Evolutionary conservation across 2,888 invertebrate species (phyloP), one percentile per base, ranked within the genome.

Genomic region (Polydesmus complanatus): DNA sequence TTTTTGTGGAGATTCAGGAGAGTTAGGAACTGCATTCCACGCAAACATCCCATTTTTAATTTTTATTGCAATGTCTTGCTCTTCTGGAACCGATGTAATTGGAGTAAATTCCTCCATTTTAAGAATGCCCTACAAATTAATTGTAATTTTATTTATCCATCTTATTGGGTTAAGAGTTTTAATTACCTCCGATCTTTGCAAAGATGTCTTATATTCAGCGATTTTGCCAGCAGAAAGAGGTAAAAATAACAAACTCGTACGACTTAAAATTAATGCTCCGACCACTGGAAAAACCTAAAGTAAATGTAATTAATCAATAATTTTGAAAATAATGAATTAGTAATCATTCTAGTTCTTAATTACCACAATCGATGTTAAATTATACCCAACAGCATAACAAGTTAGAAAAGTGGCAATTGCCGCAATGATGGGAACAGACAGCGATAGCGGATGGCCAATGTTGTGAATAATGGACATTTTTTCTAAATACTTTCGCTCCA

Each of bases 281-380:
- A 60, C n/a, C 2, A 60, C 51, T 14, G 60, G 27, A 60, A 60
- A 60, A 8, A 27, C 60, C 60, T 60, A 27, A 52, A 58, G n/a
- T 53, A 52, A 26, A 52, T 52, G 53, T 19, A 11, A 3, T 37
- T 37, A 37, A 14, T 37, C 37, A 37, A 8, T n/a, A n/a, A n/a
- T n/a, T n/a, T n/a, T n/a, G 21, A 27, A 58, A 25, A 26, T 58
- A 2, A 37, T 14, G 23, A 54, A 54, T 14, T 25, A 19, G 54
- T 51, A n/a, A n/a, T n/a, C n/a, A n/a, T n/a, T n/a, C n/a, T n/a
- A n/a, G n/a, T 53, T 51, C 37, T 22, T 27, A 54, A 67, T 68
- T 73, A 82, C 83, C 76, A 81, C 78, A 11, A 81, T 77, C 3
- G 81, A 78, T n/a, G 78, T 76, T 21, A 83, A 75, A 68, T 78